phyloP scores from a whole-genome alignment of 2,888 invertebrate genomes.

The Alloscopus bannaensis region DNA sequence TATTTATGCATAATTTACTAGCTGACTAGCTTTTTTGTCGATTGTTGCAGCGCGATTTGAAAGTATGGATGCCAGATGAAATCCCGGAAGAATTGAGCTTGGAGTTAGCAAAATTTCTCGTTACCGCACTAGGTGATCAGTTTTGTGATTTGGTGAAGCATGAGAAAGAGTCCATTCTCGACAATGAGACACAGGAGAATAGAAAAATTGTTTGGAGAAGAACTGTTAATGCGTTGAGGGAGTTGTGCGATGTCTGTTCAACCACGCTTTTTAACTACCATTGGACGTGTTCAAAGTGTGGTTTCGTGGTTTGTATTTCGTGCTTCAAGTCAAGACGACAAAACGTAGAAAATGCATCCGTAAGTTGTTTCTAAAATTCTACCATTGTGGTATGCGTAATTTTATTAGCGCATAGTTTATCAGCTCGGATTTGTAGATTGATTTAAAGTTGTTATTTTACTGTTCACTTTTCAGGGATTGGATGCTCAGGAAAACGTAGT shows the following conservation, averaged over 20 bases:
- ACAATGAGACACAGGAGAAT: conserved; percentile 18
- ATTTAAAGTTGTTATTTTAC: too few species aligned
- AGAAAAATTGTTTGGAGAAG: conserved; percentile 87
- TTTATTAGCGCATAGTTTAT: too few species aligned
- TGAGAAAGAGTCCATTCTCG: conserved; percentile 86
- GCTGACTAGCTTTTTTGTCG: conserved; percentile 11
- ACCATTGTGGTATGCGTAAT: too few species aligned
- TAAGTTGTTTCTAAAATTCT: too few species aligned
- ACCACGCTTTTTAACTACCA: conserved; percentile 98
- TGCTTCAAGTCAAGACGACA: conserved; percentile 80
- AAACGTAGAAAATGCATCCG: too few species aligned
- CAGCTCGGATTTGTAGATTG: too few species aligned
- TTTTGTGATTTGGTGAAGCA: conserved; percentile 95
- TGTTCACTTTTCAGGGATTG: too few species aligned
- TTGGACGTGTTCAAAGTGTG: conserved; percentile 87
- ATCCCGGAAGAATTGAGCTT: conserved; percentile 85
- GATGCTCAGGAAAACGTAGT: too few species aligned
- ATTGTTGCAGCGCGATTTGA: conserved; percentile 86
- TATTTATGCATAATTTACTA: too few species aligned
- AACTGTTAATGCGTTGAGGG: conserved; percentile 94
- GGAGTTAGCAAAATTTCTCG: conserved; percentile 92
- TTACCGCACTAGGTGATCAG: conserved; percentile 87
- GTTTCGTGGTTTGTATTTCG: conserved; percentile 97
- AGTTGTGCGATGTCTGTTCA: conserved; percentile 97
- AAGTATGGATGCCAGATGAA: conserved; percentile 87